These are phyloP conservation scores for Mallotus villosus DNA, from an alignment of 2,797 vertebrate genomes.

Conservation along the genomic window DNA sequence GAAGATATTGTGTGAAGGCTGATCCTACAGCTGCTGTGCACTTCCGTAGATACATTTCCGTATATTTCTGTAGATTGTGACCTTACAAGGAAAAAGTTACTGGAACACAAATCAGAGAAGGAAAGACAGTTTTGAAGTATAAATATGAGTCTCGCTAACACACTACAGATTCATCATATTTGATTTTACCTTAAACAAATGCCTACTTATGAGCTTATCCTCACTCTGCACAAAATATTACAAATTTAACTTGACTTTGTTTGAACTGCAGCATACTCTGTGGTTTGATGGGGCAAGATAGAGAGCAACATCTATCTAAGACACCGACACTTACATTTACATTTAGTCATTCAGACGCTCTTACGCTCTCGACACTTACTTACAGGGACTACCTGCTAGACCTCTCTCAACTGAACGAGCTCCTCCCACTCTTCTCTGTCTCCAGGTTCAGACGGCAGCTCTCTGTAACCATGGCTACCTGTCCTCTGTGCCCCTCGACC, in stretches of 20 bases:
- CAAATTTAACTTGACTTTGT: not conserved
- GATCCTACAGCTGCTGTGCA: not conserved
- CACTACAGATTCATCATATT: not conserved
- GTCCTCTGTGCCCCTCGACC: slow-evolving; percentile 69
- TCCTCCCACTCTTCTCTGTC: slow-evolving; percentile 9
- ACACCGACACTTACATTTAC: no score
- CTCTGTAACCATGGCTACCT: slow-evolving; percentile 76
- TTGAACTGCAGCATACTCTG: not conserved
- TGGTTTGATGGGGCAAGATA: not conserved
- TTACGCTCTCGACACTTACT: no score
- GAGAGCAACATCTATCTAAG: not conserved
- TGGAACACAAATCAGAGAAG: not conserved
- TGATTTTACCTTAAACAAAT: no score
- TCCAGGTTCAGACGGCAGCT: slow-evolving; percentile 74
- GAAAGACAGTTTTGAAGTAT: not conserved
- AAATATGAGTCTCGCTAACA: no score
- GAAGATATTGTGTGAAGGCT: not conserved
- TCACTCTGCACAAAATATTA: not conserved
- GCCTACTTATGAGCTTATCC: no score
- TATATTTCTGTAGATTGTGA: no score
- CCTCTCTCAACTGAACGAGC: not conserved
- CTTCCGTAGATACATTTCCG: no score
- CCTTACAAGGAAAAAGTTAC: not conserved
- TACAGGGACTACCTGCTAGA: not conserved
- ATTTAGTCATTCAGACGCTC: no score